Base-by-base conservation (phyloP, 1,140 invertebrate genomes). In the Drosophila gunungcola region DNA sequence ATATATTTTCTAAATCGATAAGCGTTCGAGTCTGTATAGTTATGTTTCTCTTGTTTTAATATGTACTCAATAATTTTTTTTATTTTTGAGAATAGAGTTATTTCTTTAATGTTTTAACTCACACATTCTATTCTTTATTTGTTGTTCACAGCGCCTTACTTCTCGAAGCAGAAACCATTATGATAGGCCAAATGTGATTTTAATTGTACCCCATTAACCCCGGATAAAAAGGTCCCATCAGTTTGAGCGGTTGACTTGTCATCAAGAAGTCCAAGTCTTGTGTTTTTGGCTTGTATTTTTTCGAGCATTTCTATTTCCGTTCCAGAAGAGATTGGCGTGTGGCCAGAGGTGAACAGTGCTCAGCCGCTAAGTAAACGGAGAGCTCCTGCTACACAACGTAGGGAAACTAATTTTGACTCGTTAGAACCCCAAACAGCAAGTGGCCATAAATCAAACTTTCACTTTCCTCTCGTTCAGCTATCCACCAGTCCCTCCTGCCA, bases 371-470 rank as follows among this genome's bases (percentile, higher is more conserved):
- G 42, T 62, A 65, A 72, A 73, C 54, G 41, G 51, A 58, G 60
- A 49, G 25, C 49, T 45, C 21, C 32, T 45, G 29, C 25, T 7
- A 25, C 52, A 58, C 52, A 52, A 51, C 34, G 16, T 36, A n/a
- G 46, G 54, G 52, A 78, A 78, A 78, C 82, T 86, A 81, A 86
- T 86, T 81, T 78, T 78, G 78, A 77, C 64, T 57, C 68, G 80
- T 73, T 78, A 63, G 65, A 79, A 65, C 55, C 52, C 65, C 63
- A 86, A 43, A 34, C 51, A 60, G 45, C 74, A 51, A 64, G 61
- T 53, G 74, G 36, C 34, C 82, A 82, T 86, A 86, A 86, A 88
- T 86, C 82, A 85, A 82, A 88, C 82, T 88, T 88, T 86, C 83
- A 86, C 74, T 85, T 86, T 69, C 60, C 12, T n/a, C n/a, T 10